phyloP scores from a whole-genome alignment of 1,140 invertebrate species.

The Zaprionus ghesquierei region DNA sequence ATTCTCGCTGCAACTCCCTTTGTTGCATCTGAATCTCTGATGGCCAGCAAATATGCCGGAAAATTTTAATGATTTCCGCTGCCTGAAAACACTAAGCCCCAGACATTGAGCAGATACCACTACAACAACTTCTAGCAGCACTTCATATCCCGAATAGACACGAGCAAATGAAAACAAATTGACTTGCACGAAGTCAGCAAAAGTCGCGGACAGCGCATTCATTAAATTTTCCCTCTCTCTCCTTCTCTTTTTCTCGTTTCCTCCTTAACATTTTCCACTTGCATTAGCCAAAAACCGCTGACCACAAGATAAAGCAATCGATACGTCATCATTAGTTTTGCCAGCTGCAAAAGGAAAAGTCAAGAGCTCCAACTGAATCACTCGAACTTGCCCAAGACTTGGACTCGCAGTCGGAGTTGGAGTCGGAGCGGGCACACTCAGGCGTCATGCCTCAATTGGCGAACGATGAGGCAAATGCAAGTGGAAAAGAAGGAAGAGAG shows the following conservation, averaged over 20 bases:
- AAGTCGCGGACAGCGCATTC: constrained; percentile 51
- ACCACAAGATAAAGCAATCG: constrained; percentile 49
- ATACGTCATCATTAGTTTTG: constrained; percentile 65
- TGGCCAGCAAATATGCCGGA: constrained; percentile 66
- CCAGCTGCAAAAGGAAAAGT: constrained; percentile 8
- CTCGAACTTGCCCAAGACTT: not conserved
- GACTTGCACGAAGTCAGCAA: constrained; percentile 52
- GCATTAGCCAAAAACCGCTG: constrained; percentile 19
- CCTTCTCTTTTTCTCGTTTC: not conserved
- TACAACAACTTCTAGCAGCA: not conserved
- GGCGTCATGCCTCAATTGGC: constrained; percentile 9
- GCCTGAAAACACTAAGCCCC: constrained; percentile 10
- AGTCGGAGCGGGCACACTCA: not conserved
- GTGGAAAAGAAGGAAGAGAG: not conserved
- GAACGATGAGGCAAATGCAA: constrained; percentile 12
- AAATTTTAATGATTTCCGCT: constrained; percentile 75
- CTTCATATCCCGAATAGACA: constrained; percentile 12
- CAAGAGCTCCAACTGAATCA: constrained; percentile 4
- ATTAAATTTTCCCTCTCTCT: constrained; percentile 25
- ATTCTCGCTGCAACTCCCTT: constrained; percentile 8
- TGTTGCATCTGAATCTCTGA: constrained; percentile 38
- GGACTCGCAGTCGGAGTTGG: too few species aligned
- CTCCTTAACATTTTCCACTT: constrained; percentile 10
- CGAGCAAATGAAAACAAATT: constrained; percentile 63
- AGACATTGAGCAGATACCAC: not conserved